Evolutionary conservation across 1,140 invertebrate genomes (phyloP), one percentile per base, ranked within the genome.

Genomic region (Alviniconcha marisindica): DNA sequence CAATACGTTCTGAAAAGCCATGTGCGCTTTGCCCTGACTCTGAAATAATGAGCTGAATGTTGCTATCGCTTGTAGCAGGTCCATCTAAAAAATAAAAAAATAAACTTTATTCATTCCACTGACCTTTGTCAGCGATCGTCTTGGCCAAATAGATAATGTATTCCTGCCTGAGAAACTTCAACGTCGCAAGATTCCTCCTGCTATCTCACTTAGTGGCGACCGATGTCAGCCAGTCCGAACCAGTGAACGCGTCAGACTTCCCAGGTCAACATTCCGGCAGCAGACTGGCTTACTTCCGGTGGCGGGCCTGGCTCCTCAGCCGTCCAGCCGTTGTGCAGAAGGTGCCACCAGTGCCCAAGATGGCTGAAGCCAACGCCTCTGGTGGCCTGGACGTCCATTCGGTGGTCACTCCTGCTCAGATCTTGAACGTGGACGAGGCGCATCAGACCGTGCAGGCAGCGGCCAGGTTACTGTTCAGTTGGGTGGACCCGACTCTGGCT

Each of bases 281-380:
- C n/a, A 66, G 63, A 66, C 63, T 33, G 28, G 63, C 63, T 12
- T 66, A 66, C 18, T 66, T 33, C 28, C 63, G 28, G 12, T 66
- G 63, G 63, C 63, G 63, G 28, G 28, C 31, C 63, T 66, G 63
- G 63, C 5, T 66, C 5, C 0, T 66, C 28, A 31, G 36, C 3
- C 63, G 36, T 18, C 5, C 63, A 33, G 63, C 63, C 28, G n/a
- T 66, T 28, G 7, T 33, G n/a, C 63, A 66, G 63, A 66, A 66
- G 63, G 63, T 66, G n/a, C 63, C 63, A 12, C 63, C 63, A 12
- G 63, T 66, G 28, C 63, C 63, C n/a, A 66, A 66, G 24, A 66
- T 33, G 28, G 36, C 31, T 18, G 56, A 60, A 18, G 28, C 21
- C 24, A 18, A 24, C 28, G 21, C 36, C 28, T 10, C 7, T 66